Percentiles rank a stretch among this genome's conserved stretches.
Evolutionary conservation across 2,797 vertebrate species (phyloP).

Genomic region (Platalea minor): DNA sequence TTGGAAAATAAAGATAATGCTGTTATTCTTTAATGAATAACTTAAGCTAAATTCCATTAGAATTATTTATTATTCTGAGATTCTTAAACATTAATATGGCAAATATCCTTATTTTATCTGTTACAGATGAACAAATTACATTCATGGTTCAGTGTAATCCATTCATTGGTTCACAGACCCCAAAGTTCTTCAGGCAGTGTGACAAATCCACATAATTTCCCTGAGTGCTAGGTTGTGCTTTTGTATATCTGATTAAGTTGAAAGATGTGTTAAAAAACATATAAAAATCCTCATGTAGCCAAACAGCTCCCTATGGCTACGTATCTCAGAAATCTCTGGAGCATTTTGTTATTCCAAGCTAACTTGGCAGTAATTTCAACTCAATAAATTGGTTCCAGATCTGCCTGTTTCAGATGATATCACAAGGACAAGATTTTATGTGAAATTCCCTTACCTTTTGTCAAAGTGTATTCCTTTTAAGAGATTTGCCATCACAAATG

Average conservation of each 20-base stretch:
- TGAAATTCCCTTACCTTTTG: constrained; percentile 25
- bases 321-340: constrained; percentile 58
- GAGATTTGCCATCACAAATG: constrained; percentile 20
- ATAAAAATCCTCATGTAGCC: constrained; percentile 34
- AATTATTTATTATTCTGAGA: neutral
- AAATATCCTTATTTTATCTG: neutral
- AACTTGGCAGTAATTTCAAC: constrained; percentile 71
- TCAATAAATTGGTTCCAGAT: constrained; percentile 72
- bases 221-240: constrained; percentile 49
- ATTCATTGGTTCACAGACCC: constrained; percentile 43
- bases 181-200: constrained; percentile 43
- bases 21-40: neutral
- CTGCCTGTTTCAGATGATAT: constrained; percentile 51
- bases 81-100: neutral
- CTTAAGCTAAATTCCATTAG: neutral
- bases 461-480: constrained; percentile 14
- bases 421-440: constrained; percentile 11
- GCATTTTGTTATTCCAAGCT: constrained; percentile 71
- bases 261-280: constrained; percentile 67
- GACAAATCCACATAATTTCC: constrained; percentile 65
- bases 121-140: constrained; percentile 25
- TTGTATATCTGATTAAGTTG: constrained; percentile 61
- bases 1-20: neutral
- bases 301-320: constrained; percentile 43
- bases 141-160: constrained; percentile 47